These are phyloP conservation scores for Tetrax tetrax DNA, from an alignment of 2,113 vertebrate genomes.

Conservation along the genomic window DNA sequence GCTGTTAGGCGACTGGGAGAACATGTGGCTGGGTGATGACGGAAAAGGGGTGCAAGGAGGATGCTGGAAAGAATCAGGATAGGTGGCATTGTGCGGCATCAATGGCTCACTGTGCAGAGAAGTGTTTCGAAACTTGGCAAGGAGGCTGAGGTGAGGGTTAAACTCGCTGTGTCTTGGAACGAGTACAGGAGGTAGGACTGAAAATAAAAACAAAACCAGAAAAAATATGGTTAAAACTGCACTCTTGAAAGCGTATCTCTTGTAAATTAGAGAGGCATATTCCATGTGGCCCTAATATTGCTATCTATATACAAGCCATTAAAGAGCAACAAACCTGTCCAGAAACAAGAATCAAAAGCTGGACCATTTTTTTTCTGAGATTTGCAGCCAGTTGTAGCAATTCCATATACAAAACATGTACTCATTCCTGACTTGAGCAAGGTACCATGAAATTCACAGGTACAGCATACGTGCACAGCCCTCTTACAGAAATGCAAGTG, in stretches of 20 bases:
- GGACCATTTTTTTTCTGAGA: not conserved
- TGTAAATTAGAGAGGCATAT: not conserved
- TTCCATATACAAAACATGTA: not conserved
- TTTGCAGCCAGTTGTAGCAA: not conserved
- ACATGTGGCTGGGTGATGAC: slow-evolving; percentile 79
- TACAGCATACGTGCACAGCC: accelerated
- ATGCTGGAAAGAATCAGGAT: slow-evolving; percentile 91
- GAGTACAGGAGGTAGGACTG: slow-evolving; percentile 93
- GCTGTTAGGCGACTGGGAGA: slow-evolving; percentile 82
- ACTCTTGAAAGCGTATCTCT: not conserved
- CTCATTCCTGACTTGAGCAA: not conserved
- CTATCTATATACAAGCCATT: not conserved
- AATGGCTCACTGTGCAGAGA: slow-evolving; percentile 91
- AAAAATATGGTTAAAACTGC: not conserved
- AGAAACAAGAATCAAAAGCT: not conserved
- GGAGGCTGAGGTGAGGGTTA: slow-evolving; percentile 95
- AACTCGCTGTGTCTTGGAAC: slow-evolving; percentile 98
- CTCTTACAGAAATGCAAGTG: not conserved
- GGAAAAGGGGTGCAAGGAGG: slow-evolving; percentile 82
- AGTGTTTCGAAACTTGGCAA: slow-evolving; percentile 92
- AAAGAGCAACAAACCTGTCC: not conserved
- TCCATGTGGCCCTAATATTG: not conserved
- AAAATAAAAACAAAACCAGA: not conserved
- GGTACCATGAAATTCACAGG: not conserved
- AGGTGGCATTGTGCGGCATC: slow-evolving; percentile 96